These are phyloP conservation scores for Danio albolineatus DNA, from an alignment of 2,797 vertebrate species.

Conservation along the genomic window DNA sequence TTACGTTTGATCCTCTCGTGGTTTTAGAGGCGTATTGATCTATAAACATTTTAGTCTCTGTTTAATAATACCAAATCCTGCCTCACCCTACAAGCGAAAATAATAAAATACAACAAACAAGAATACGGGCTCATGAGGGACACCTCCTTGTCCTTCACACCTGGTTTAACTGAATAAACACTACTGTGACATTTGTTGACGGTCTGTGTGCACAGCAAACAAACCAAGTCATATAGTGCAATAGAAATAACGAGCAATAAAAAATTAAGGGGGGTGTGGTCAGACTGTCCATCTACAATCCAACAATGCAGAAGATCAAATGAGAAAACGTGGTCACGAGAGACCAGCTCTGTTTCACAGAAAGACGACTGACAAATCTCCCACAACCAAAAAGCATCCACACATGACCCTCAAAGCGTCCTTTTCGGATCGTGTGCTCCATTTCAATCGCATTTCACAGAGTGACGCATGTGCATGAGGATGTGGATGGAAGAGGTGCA, in stretches of 20 bases:
- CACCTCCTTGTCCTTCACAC: conserved; percentile 19
- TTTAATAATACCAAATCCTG: not conserved
- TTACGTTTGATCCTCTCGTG: not conserved
- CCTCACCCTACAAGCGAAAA: not conserved
- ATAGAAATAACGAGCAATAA: not conserved
- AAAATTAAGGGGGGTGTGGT: conserved; percentile 22
- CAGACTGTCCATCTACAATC: conserved; percentile 3
- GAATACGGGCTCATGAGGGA: conserved; percentile 1
- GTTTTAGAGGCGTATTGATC: not conserved
- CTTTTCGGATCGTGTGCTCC: not conserved
- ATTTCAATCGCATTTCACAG: not conserved
- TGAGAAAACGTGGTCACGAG: not conserved
- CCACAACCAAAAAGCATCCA: not conserved
- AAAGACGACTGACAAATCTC: not conserved
- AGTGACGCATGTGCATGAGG: conserved; percentile 34
- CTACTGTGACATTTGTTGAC: not conserved
- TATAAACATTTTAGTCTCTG: not conserved
- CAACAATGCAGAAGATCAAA: not conserved
- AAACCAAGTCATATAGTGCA: conserved; percentile 12
- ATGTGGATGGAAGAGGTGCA: conserved; percentile 22
- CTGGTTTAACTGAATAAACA: conserved; percentile 23
- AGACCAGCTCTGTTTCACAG: not conserved
- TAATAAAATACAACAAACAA: not conserved
- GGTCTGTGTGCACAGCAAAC: conserved; percentile 26
- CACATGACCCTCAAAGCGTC: conserved; percentile 1